phyloP scores from a whole-genome alignment of 1,140 invertebrate genomes.

The Leptopilina clavipes region DNA sequence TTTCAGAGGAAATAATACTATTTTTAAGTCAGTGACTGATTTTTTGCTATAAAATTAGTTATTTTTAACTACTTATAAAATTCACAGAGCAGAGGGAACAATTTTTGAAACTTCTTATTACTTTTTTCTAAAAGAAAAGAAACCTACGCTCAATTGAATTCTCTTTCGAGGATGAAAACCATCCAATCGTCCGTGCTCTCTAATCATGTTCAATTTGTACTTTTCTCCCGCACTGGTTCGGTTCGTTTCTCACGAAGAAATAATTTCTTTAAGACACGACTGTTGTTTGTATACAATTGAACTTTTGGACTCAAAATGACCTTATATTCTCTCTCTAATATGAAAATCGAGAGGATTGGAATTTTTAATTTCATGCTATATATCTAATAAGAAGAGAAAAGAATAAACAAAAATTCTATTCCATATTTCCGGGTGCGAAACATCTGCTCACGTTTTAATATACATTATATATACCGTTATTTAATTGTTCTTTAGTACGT shows the following conservation, averaged over 20 bases:
- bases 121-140: not conserved
- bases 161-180: not conserved
- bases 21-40: too few species aligned
- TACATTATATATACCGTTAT: not conserved
- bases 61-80: too few species aligned
- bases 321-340: not conserved
- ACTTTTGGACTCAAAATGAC: not conserved
- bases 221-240: not conserved
- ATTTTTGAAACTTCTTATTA: too few species aligned
- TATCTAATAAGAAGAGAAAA: too few species aligned
- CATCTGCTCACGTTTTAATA: not conserved
- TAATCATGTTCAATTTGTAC: constrained; percentile 35
- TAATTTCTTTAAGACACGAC: constrained; percentile 5
- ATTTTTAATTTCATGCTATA: too few species aligned
- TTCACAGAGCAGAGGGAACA: not conserved
- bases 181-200: not conserved
- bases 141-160: not conserved
- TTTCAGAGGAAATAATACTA: too few species aligned
- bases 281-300: not conserved
- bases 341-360: too few species aligned
- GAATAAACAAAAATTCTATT: not conserved
- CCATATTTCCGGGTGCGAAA: not conserved
- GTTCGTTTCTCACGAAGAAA: constrained; percentile 12
- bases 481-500: constrained; percentile 6
- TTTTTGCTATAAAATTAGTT: too few species aligned